Evolutionary conservation across 2,797 vertebrate genomes (phyloP).

Genomic region (Notolabrus celidotus): DNA sequence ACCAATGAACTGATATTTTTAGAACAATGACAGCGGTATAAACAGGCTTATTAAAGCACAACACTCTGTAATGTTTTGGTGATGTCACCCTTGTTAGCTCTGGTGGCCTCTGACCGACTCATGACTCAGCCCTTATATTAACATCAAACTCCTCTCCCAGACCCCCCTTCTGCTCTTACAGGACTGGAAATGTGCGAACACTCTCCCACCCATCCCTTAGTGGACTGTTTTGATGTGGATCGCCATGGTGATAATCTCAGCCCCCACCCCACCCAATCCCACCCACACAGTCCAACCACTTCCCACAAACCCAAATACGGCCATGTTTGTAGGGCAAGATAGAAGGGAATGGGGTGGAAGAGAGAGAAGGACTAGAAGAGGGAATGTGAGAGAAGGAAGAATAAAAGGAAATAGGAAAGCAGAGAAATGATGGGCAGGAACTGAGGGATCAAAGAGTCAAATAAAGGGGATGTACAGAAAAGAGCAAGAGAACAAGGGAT

Average conservation of each 20-base stretch:
- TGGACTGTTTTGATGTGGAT: conserved; percentile 66
- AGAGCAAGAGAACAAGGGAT: conserved; percentile 45
- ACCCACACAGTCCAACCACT: conserved; percentile 31
- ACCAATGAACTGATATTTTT: conserved; percentile 11
- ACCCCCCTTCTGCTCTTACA: conserved; percentile 22
- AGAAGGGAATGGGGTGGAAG: conserved; percentile 49
- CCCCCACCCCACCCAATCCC: background rate
- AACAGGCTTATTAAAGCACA: conserved; percentile 27
- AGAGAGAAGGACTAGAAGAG: conserved; percentile 17
- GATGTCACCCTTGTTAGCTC: conserved; percentile 49
- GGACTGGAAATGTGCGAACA: conserved; percentile 47
- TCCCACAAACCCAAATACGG: conserved; percentile 77
- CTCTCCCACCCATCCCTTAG: conserved; percentile 40
- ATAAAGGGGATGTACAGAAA: conserved; percentile 36
- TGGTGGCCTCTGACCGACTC: conserved; percentile 40
- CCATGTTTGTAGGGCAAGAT: conserved; percentile 63
- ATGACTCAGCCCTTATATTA: conserved; percentile 57
- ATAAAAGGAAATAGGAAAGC: conserved; percentile 10
- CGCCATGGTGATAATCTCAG: conserved; percentile 74
- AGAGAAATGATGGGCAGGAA: conserved; percentile 6
- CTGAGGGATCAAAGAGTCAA: conserved; percentile 9
- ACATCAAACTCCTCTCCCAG: conserved; percentile 9
- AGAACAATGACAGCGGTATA: conserved; percentile 13
- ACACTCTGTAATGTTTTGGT: conserved; percentile 13
- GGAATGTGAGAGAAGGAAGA: conserved; percentile 13